Evolutionary conservation across 1,140 invertebrate genomes (phyloP).

Genomic region (Subanguina moxae): DNA sequence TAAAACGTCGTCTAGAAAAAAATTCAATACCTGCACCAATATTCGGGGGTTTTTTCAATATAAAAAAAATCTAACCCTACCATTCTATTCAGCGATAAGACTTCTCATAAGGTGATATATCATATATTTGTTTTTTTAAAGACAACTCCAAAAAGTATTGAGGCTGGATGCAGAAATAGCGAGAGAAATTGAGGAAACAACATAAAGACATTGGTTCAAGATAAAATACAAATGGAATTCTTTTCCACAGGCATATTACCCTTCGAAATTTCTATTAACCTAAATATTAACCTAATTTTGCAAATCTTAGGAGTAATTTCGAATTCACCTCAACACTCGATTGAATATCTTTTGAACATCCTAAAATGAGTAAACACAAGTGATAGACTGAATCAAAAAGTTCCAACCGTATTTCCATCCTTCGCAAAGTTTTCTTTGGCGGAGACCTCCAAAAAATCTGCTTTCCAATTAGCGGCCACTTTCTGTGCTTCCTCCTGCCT

Average conservation of each 20-base stretch:
- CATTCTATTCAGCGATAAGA: too few relatives aligned
- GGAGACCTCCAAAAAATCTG: neutral
- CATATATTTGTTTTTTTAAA: too few relatives aligned
- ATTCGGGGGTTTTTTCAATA: too few relatives aligned
- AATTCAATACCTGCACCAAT: too few relatives aligned
- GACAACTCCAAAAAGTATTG: too few relatives aligned
- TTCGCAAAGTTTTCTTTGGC: neutral
- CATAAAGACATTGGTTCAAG: too few relatives aligned
- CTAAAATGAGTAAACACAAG: neutral
- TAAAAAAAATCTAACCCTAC: too few relatives aligned
- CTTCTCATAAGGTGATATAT: too few relatives aligned
- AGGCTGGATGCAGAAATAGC: too few relatives aligned
- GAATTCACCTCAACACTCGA: neutral
- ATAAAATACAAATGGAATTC: too few relatives aligned
- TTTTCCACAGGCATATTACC: neutral
- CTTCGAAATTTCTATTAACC: neutral
- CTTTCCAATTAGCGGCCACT: neutral
- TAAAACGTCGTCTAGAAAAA: too few relatives aligned
- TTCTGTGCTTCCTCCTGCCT: neutral
- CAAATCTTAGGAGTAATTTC: neutral
- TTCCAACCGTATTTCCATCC: neutral
- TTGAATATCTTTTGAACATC: conserved; percentile 2
- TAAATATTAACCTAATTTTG: neutral
- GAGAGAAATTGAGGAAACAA: too few relatives aligned
- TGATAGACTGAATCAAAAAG: neutral